Base-by-base conservation (phyloP, 1,140 invertebrate species). In the Plutomurus gul region DNA sequence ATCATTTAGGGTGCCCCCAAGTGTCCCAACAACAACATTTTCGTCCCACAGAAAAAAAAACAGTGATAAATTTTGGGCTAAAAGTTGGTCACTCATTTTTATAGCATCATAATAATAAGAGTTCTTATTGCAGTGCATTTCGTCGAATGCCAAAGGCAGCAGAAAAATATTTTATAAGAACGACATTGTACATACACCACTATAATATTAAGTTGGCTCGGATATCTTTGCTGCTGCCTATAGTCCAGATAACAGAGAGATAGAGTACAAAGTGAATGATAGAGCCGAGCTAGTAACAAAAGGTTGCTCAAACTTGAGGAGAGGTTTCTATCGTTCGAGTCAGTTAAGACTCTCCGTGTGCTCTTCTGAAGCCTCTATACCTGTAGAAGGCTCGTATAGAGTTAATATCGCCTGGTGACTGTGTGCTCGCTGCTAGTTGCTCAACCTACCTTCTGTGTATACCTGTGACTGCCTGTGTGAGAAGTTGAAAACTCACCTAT, bases 61-160 rank as follows among this genome's bases (percentile, higher is more conserved):
- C 30, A 65, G 56, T 65, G 56, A 65, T 25, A 65, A 65, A 65
- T 65, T 65, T 65, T 13, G 27, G 36, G 56, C 27, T 18, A 65
- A 65, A 65, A 65, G 56, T 65, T 65, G 56, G 56, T 65, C 56
- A 65, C 56, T 65, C 56, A 27, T 65, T 30, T 65, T 65, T n/a
- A 33, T 30, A 65, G 27, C 27, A 65, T 30, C 56, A 65, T 27
- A 65, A 56, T 10, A 56, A 13, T 20, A 56, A 27, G 25, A 65
- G 27, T n/a, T n/a, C n/a, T n/a, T n/a, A 16, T 33, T 16, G 27
- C 16, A 65, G 27, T 65, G 56, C 27, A 65, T 65, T 65, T 65
- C 56, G 36, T 65, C 36, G 56, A 65, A 65, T 33, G 56, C 56
- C 56, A 65, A 33, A 16, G 56, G 56, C 56, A n/a, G 39, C 39